Conservation (phyloP, 1,140 invertebrate species). For the Pseudomyrmex sp. region DNA sequence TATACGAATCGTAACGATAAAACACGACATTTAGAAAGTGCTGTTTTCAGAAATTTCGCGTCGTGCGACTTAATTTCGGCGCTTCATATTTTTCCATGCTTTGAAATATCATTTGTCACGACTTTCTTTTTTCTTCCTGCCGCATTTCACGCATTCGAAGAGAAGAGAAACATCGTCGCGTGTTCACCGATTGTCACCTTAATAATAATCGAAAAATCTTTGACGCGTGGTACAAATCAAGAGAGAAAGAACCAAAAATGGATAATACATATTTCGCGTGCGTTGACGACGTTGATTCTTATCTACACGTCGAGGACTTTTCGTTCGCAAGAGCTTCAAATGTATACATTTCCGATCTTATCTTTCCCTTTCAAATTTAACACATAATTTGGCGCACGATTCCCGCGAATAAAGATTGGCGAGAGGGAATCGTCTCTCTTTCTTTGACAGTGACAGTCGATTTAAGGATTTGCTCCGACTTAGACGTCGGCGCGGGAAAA, state of each 20-base stretch:
- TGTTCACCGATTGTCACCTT: not conserved
- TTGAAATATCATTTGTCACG: not conserved
- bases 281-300: conserved; percentile 9
- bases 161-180: not conserved
- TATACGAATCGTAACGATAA: conserved; percentile 18
- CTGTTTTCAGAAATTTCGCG: conserved; percentile 2
- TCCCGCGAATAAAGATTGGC: conserved; percentile 67
- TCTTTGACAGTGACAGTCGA: conserved; percentile 70
- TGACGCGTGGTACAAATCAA: not conserved
- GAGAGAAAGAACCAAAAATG: conserved; percentile 5
- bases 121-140: not conserved
- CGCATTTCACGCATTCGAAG: not conserved
- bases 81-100: not conserved
- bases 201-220: not conserved
- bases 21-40: conserved; percentile 51
- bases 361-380: conserved; percentile 65
- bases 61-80: not conserved
- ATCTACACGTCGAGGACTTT: conserved; percentile 30
- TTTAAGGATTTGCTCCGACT: conserved; percentile 66
- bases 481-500: conserved; percentile 48
- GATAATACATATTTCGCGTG: not conserved
- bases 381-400: conserved; percentile 67
- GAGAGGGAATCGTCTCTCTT: conserved; percentile 35
- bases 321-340: conserved; percentile 8
- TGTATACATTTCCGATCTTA: conserved; percentile 34